A percentile compares a stretch with the other conserved stretches of the same genome.
Evolutionary conservation across 2,113 vertebrate species (phyloP).

Genomic region (Danionella cerebrum): DNA sequence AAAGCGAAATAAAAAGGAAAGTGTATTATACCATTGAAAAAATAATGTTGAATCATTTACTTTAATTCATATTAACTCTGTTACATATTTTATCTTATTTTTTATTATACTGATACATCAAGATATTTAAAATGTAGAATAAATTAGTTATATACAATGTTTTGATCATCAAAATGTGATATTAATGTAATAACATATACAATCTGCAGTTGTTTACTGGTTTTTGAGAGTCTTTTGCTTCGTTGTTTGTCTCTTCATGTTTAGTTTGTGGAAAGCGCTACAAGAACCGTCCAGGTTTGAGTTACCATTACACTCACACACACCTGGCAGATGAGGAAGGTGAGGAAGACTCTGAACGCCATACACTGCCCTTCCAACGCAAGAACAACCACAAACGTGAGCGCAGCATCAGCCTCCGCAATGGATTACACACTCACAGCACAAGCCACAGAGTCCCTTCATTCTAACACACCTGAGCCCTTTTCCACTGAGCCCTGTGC

Average conservation of each 20-base stretch:
- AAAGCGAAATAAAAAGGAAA: too few species aligned
- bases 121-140: too few species aligned
- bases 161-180: neutral
- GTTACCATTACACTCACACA: constrained; percentile 93
- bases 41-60: too few species aligned
- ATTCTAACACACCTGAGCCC: constrained; percentile 11
- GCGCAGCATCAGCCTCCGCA: constrained; percentile 40
- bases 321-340: constrained; percentile 91
- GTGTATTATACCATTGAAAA: too few species aligned
- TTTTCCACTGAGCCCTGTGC: constrained; percentile 7
- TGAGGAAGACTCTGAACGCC: constrained; percentile 81
- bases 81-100: too few species aligned
- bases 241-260: constrained; percentile 32
- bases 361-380: constrained; percentile 85
- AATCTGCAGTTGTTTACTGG: neutral
- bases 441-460: constrained; percentile 4
- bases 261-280: constrained; percentile 89
- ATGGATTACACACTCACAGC: constrained; percentile 31
- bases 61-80: too few species aligned
- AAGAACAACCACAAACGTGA: constrained; percentile 95
- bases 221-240: neutral
- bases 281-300: constrained; percentile 89
- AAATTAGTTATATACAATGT: too few species aligned
- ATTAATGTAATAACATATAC: neutral
- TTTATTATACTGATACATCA: too few species aligned